Conservation (phyloP, 2,888 invertebrate genomes). For the Leptopilina syphax region DNA sequence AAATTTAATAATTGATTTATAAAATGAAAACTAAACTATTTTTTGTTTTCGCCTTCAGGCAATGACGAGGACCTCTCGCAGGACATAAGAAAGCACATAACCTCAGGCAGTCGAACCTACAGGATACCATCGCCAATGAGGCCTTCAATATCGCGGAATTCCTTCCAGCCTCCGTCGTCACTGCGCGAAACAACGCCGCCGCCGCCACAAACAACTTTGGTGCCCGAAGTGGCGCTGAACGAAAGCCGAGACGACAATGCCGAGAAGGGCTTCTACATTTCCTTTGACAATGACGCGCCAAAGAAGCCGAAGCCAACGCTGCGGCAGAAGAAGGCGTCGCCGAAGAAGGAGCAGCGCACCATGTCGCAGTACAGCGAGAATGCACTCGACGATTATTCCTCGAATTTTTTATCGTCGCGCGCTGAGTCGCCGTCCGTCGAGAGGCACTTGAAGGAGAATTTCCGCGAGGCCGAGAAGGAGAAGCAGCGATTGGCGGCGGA, state of each 20-base stretch:
- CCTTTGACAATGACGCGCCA: slow-evolving; percentile 92
- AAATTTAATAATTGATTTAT: slow-evolving; percentile 59
- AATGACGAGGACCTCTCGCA: slow-evolving; percentile 77
- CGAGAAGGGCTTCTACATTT: slow-evolving; percentile 95
- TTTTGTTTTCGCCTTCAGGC: slow-evolving; percentile 56
- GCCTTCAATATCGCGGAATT: slow-evolving; percentile 84
- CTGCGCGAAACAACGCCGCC: slow-evolving; percentile 74
- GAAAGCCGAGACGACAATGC: slow-evolving; percentile 59
- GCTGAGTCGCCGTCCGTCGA: slow-evolving; percentile 45
- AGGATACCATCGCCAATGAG: slow-evolving; percentile 93
- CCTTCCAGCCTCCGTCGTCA: slow-evolving; percentile 81
- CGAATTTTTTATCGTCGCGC: slow-evolving; percentile 28
- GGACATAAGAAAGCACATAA: slow-evolving; percentile 88
- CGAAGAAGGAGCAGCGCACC: slow-evolving; percentile 81
- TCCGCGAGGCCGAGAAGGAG: slow-evolving; percentile 72
- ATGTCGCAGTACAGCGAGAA: slow-evolving; percentile 69
- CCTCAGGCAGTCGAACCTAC: slow-evolving; percentile 92
- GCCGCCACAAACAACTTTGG: slow-evolving; percentile 70
- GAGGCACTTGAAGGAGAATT: slow-evolving; percentile 64
- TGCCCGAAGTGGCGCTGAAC: slow-evolving; percentile 67
- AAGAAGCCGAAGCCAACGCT: slow-evolving; percentile 93
- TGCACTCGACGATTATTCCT: slow-evolving; percentile 65
- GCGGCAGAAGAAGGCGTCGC: slow-evolving; percentile 85
- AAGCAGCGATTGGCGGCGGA: slow-evolving; percentile 72
- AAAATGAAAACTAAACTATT: background rate